Evolutionary conservation across 2,888 invertebrate species (phyloP).

Genomic region (Chrysolina haemoptera): DNA sequence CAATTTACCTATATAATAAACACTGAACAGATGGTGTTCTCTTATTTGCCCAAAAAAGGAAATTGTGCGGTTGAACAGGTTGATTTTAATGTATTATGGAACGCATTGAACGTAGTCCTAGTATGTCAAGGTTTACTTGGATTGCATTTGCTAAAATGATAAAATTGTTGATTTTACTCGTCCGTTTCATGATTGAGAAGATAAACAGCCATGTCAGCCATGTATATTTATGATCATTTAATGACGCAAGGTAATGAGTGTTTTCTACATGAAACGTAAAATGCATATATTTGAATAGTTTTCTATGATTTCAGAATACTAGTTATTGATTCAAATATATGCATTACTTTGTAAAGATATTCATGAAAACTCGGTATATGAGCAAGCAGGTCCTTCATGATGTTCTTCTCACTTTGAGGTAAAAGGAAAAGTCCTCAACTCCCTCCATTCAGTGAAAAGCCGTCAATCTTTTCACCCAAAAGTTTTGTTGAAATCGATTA

Average conservation of each 20-base stretch:
- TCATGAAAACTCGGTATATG: too few relatives aligned
- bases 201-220: too few relatives aligned
- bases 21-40: conserved; percentile 40
- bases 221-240: not conserved
- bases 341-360: too few relatives aligned
- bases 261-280: not conserved
- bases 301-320: too few relatives aligned
- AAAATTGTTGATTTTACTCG: conserved; percentile 12
- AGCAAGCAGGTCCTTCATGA: too few relatives aligned
- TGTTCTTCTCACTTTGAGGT: too few relatives aligned
- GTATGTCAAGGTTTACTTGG: conserved; percentile 46
- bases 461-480: too few relatives aligned
- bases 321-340: too few relatives aligned
- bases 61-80: conserved; percentile 39
- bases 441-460: too few relatives aligned
- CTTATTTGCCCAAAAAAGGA: conserved; percentile 48
- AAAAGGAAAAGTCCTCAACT: too few relatives aligned
- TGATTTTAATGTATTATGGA: conserved; percentile 37
- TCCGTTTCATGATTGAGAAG: not conserved
- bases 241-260: not conserved
- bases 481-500: too few relatives aligned
- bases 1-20: conserved; percentile 7
- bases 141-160: not conserved
- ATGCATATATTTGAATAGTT: too few relatives aligned
- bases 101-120: conserved; percentile 23